Percentiles rank a stretch among this genome's conserved stretches.
Evolutionary conservation across 23 tunicate species (phyloP).

Genomic region (Corella eumyota): DNA sequence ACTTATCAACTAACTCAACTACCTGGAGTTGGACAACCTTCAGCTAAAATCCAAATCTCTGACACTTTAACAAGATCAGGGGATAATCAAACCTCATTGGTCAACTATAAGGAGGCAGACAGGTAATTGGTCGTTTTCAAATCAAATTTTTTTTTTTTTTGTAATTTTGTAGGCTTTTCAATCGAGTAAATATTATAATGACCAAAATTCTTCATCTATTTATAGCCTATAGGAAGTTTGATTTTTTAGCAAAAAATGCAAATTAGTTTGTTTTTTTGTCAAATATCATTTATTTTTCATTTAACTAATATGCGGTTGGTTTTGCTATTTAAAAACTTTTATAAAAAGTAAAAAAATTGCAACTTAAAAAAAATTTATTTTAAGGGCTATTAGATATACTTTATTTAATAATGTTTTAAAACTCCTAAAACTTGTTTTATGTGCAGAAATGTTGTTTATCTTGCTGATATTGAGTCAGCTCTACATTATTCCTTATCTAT

Average conservation of each 20-base stretch:
- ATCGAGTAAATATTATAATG: too few relatives aligned
- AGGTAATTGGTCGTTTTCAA: not conserved
- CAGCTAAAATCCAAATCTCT: not conserved
- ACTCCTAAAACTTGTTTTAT: not conserved
- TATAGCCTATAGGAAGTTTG: too few relatives aligned
- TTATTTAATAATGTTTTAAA: too few relatives aligned
- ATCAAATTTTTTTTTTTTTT: not conserved
- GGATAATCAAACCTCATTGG: not conserved
- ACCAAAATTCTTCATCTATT: too few relatives aligned
- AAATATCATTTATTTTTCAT: not conserved
- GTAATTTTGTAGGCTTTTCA: not conserved
- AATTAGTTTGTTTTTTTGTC: not conserved
- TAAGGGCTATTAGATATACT: too few relatives aligned
- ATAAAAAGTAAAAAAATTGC: too few relatives aligned
- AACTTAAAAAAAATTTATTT: too few relatives aligned
- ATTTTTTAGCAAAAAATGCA: too few relatives aligned
- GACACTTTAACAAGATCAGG: not conserved
- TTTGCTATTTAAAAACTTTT: too few relatives aligned
- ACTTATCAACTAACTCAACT: conserved; percentile 40
- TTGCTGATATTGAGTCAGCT: conserved; percentile 82
- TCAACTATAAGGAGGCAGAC: not conserved
- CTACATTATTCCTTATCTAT: conserved; percentile 34
- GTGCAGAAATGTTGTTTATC: conserved; percentile 37
- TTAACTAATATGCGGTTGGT: too few relatives aligned
- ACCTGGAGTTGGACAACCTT: conserved; percentile 67